phyloP scores from a whole-genome alignment of 2,113 vertebrate species.

The Bufo bufo region DNA sequence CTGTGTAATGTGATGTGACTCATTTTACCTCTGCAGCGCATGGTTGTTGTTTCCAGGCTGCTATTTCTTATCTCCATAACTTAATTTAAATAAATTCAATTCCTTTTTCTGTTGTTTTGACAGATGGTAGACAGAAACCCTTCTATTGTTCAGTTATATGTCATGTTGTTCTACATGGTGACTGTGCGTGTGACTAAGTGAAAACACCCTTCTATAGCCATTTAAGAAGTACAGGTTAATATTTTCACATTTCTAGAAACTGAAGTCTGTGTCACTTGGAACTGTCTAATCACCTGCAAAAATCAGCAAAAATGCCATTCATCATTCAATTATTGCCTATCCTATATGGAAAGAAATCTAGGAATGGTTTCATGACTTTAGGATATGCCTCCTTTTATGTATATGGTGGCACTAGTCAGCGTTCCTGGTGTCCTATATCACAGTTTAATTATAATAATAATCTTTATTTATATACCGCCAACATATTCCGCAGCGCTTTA shows the following conservation, averaged over 20 bases:
- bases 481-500: no score
- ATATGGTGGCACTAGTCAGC: neutral
- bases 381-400: no score
- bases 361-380: no score
- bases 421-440: no score
- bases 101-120: neutral
- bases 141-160: constrained; percentile 1
- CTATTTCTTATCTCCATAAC: neutral
- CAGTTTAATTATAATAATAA: no score
- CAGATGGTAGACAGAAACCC: neutral
- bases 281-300: neutral
- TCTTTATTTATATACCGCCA: no score
- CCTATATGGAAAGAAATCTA: neutral
- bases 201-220: neutral
- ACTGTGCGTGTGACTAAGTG: neutral
- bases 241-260: neutral
- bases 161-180: constrained; percentile 2
- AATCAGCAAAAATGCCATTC: neutral
- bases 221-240: neutral
- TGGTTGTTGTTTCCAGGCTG: constrained; percentile 10
- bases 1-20: neutral
- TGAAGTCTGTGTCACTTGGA: neutral
- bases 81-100: neutral
- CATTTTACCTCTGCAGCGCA: neutral
- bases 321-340: neutral